phyloP scores from a whole-genome alignment of 2,888 invertebrate genomes.

The Bruchidius siliquastri region DNA sequence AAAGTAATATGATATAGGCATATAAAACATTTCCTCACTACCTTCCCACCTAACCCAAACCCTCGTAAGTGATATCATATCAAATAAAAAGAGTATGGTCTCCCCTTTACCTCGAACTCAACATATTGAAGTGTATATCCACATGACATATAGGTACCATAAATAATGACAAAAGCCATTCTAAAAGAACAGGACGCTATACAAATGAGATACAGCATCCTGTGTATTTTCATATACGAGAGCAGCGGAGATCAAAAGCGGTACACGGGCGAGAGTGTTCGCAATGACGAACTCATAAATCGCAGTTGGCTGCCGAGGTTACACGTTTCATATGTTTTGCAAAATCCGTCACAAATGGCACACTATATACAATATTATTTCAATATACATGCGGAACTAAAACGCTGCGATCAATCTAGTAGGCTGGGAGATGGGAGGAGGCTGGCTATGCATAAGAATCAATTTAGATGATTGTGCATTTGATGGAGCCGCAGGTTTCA shows the following conservation, averaged over 20 bases:
- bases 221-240: not conserved
- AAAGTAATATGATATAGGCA: too few species aligned
- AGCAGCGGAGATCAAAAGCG: not conserved
- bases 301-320: slow-evolving; percentile 17
- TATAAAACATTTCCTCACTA: too few species aligned
- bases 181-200: not conserved
- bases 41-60: too few species aligned
- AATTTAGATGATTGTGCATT: too few species aligned
- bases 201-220: not conserved
- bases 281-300: slow-evolving; percentile 16
- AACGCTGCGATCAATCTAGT: slow-evolving; percentile 43
- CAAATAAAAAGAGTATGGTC: not conserved
- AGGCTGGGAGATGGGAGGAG: slow-evolving; percentile 29
- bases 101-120: not conserved
- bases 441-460: slow-evolving; percentile 36
- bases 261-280: not conserved
- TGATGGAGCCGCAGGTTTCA: too few species aligned
- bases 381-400: slow-evolving; percentile 41
- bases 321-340: slow-evolving; percentile 25
- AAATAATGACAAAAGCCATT: not conserved
- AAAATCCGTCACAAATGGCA: slow-evolving; percentile 35
- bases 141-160: not conserved
- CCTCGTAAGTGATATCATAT: not conserved
- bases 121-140: not conserved
- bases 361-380: slow-evolving; percentile 38